These are phyloP conservation scores for Dryobota labecula DNA, from an alignment of 2,888 invertebrate genomes.

Conservation along the genomic window DNA sequence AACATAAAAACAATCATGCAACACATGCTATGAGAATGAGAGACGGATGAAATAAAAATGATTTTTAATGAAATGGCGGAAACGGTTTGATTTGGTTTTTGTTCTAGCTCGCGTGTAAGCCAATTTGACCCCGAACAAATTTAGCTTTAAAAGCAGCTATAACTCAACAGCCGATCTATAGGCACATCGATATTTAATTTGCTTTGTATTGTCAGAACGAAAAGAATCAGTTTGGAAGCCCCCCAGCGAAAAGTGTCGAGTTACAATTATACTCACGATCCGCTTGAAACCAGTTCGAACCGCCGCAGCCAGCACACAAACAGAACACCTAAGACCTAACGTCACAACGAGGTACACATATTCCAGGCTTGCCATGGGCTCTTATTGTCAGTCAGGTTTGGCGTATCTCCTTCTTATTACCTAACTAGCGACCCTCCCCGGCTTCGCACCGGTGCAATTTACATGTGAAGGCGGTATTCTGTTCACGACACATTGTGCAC, in stretches of 20 bases:
- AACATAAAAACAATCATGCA: constrained; percentile 64
- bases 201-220: constrained; percentile 32
- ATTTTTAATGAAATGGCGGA: constrained; percentile 45
- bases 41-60: constrained; percentile 28
- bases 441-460: too few species aligned
- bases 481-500: too few species aligned
- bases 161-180: background rate
- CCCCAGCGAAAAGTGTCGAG: constrained; percentile 42
- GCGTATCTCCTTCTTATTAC: background rate
- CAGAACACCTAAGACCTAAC: constrained; percentile 60
- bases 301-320: constrained; percentile 60
- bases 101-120: constrained; percentile 44
- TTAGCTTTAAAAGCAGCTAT: constrained; percentile 12
- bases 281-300: constrained; percentile 57
- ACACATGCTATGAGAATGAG: constrained; percentile 44
- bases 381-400: constrained; percentile 25
- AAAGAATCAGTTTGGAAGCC: constrained; percentile 29
- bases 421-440: too few species aligned
- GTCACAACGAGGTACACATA: constrained; percentile 46
- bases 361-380: constrained; percentile 19
- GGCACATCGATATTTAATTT: constrained; percentile 9
- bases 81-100: constrained; percentile 61
- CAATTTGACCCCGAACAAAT: constrained; percentile 31
- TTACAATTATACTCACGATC: constrained; percentile 44
- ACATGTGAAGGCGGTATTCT: too few species aligned